Base-by-base conservation (phyloP, 1,140 invertebrate genomes). In the Drosophila navojoa region DNA sequence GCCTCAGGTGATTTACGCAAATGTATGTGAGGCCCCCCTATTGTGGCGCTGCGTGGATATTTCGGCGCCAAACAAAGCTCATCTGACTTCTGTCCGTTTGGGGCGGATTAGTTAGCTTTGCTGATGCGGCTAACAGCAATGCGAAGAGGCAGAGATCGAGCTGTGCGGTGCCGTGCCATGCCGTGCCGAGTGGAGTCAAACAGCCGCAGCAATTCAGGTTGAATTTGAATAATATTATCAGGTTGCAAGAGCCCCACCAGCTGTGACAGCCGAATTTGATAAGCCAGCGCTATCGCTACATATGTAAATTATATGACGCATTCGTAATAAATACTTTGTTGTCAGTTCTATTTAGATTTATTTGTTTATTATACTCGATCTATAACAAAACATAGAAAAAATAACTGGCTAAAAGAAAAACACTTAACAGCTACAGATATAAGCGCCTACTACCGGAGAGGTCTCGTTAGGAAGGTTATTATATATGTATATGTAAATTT, bases 91-190 rank as follows among this genome's bases (percentile, higher is more conserved):
- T 32, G 53, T 40, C 45, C 44, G 55, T 42, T 42, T 72, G 70
- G 70, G 75, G 79, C 90, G 90, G 90, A 91, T 91, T 91, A 91
- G 90, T 87, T 85, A 90, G 90, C 90, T 91, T 91, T 90, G 74
- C 58, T 45, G 35, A 74, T 81, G 71, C 78, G 90, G 90, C 77
- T 59, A 71, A 47, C 90, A 91, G 90, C 66, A 82, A 75, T 67
- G 40, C n/a, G 49, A 69, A 73, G 68, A 89, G 69, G 82, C 70
- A 29, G 38, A 85, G 80, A 84, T 81, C 72, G 63, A 38, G 44
- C 29, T 2, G 13, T 16, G 27, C 27, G 4, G 27, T 29, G 27
- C 29, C 4, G 13, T 44, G 27, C 27, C 27, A 1, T 29, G 27
- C 27, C 4, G n/a, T 27, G 44, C 27, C 4, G 11, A 54, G 38